Percentiles rank a stretch among this genome's conserved stretches.
phyloP scores from a whole-genome alignment of 92 coral and sea anemone genomes.

The Plumapathes pennacea region DNA sequence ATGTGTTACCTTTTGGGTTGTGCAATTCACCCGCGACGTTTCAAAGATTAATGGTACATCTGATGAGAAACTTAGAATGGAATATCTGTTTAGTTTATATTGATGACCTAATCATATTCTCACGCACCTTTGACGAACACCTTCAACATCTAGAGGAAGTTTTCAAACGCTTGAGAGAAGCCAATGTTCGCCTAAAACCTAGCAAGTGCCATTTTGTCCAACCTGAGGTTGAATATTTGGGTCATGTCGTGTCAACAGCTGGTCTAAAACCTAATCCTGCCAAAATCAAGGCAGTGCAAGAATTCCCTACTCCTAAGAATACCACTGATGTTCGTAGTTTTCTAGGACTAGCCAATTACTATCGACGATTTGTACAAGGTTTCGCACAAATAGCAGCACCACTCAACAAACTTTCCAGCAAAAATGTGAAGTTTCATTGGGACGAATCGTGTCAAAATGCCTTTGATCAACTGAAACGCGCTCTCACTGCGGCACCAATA shows the following conservation, averaged over 20 bases:
- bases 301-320: constrained; percentile 6
- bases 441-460: constrained; percentile 7
- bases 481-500: constrained; percentile 15
- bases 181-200: constrained; percentile 19
- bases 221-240: constrained; percentile 13
- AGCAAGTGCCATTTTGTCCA: constrained; percentile 30
- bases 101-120: constrained; percentile 37
- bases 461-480: constrained; percentile 12
- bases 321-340: background rate
- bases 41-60: constrained; percentile 33
- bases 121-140: constrained; percentile 10
- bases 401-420: background rate
- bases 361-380: constrained; percentile 3
- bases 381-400: constrained; percentile 16
- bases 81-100: constrained; percentile 15
- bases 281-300: constrained; percentile 10
- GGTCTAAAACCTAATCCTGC: constrained; percentile 6
- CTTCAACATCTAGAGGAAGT: constrained; percentile 16
- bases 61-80: constrained; percentile 27
- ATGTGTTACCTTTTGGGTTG: constrained; percentile 49
- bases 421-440: constrained; percentile 2
- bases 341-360: constrained; percentile 14
- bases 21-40: constrained; percentile 51
- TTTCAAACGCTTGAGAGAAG: constrained; percentile 3
- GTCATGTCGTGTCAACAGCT: constrained; percentile 24